These are phyloP conservation scores for Scalopus aquaticus DNA, from an alignment of 2,113 vertebrate genomes.

Conservation along the genomic window DNA sequence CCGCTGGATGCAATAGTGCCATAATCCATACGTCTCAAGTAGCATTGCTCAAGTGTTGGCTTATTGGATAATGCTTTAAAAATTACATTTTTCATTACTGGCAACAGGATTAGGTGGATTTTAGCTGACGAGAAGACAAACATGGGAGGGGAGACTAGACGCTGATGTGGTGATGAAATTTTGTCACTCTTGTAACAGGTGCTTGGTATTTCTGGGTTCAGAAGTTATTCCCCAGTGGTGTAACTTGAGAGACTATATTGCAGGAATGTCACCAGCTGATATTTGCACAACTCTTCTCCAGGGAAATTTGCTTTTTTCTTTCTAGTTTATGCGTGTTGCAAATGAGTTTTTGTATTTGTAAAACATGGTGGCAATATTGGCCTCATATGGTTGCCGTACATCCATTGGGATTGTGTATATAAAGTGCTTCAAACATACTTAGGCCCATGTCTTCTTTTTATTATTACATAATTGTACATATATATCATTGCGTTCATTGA, in stretches of 20 bases:
- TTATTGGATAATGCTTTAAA: slow-evolving; percentile 67
- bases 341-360: slow-evolving; percentile 19
- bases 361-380: background rate
- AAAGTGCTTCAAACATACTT: background rate
- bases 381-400: background rate
- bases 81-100: slow-evolving; percentile 67
- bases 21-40: slow-evolving; percentile 55
- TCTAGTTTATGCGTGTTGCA: background rate
- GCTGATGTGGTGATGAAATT: background rate
- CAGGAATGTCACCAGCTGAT: background rate
- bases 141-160: background rate
- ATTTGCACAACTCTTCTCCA: slow-evolving; percentile 36
- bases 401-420: background rate
- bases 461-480: too few relatives aligned
- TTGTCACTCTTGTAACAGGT: slow-evolving; percentile 57
- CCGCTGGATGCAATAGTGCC: slow-evolving; percentile 30
- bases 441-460: background rate
- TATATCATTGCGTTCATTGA: background rate
- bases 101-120: slow-evolving; percentile 49
- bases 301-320: slow-evolving; percentile 44
- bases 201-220: slow-evolving; percentile 18
- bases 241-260: background rate
- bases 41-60: slow-evolving; percentile 58
- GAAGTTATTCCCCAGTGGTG: slow-evolving; percentile 45
- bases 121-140: slow-evolving; percentile 58